phyloP scores from a whole-genome alignment of 2,113 vertebrate species.

The Sebastes schlegelii region DNA sequence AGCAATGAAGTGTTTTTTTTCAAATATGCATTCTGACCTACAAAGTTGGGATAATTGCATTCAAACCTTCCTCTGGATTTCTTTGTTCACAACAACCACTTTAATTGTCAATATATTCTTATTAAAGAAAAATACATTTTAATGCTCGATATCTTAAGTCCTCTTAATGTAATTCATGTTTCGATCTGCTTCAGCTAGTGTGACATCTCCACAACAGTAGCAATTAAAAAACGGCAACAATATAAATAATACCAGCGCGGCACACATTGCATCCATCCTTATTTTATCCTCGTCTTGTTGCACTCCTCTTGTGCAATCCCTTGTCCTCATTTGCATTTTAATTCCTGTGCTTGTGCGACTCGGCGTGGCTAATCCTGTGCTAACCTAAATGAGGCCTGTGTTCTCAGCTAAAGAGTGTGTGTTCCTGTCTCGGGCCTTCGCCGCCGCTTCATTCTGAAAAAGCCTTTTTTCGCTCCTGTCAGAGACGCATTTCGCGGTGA shows the following conservation, averaged over 20 bases:
- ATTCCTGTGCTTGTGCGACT: constrained; percentile 77
- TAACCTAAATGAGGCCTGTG: constrained; percentile 84
- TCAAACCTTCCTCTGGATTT: neutral
- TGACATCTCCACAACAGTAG: constrained; percentile 54
- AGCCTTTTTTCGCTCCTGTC: constrained; percentile 38
- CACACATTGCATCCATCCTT: constrained; percentile 42
- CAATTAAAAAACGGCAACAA: constrained; percentile 57
- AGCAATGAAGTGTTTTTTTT: neutral
- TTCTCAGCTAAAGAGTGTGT: constrained; percentile 77
- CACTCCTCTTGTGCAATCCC: constrained; percentile 74
- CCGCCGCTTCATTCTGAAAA: constrained; percentile 47
- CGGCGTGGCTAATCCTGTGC: constrained; percentile 77
- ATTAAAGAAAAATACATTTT: constrained; percentile 33
- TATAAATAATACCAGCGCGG: constrained; percentile 43
- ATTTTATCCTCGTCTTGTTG: constrained; percentile 71
- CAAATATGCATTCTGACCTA: neutral
- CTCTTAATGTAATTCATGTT: constrained; percentile 36
- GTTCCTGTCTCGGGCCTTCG: constrained; percentile 59
- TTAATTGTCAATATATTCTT: constrained; percentile 29
- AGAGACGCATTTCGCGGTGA: constrained; percentile 27
- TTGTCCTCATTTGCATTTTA: constrained; percentile 83
- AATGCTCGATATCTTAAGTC: constrained; percentile 38
- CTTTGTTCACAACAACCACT: constrained; percentile 27
- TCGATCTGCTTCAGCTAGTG: constrained; percentile 40
- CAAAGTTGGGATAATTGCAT: neutral